These are phyloP conservation scores for Arvicanthis niloticus DNA, from an alignment of 2,113 vertebrate species.

Conservation along the genomic window DNA sequence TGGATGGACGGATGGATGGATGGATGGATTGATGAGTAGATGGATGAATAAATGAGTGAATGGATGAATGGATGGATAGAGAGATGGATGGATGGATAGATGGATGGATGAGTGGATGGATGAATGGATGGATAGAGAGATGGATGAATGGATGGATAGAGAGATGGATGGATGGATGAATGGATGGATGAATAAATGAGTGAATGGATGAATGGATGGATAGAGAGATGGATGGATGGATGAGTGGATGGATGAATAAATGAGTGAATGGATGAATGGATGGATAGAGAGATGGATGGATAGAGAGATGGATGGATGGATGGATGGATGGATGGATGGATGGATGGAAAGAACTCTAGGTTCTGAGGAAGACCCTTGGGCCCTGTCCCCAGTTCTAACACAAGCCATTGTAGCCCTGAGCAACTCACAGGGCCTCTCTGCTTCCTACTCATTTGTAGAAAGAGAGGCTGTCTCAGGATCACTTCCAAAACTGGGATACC, in stretches of 20 bases:
- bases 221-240: background rate
- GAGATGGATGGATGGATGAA: background rate
- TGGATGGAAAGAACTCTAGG: background rate
- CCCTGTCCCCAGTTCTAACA: background rate
- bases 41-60: too few relatives aligned
- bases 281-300: too few relatives aligned
- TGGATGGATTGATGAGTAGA: too few relatives aligned
- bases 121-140: too few relatives aligned
- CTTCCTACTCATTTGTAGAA: background rate
- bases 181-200: background rate
- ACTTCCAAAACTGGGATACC: background rate
- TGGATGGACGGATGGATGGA: background rate
- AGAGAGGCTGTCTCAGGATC: background rate
- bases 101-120: background rate
- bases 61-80: too few relatives aligned
- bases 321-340: background rate
- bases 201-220: background rate
- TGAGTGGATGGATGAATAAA: background rate
- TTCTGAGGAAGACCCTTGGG: background rate
- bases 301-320: too few relatives aligned
- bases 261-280: background rate
- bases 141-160: too few relatives aligned
- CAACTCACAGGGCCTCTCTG: background rate
- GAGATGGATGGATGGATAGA: too few relatives aligned
- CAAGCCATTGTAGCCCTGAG: background rate